Percentiles rank a stretch among this genome's conserved stretches.
Conservation (phyloP, 2,888 invertebrate genomes). For the Neria commutata region DNA sequence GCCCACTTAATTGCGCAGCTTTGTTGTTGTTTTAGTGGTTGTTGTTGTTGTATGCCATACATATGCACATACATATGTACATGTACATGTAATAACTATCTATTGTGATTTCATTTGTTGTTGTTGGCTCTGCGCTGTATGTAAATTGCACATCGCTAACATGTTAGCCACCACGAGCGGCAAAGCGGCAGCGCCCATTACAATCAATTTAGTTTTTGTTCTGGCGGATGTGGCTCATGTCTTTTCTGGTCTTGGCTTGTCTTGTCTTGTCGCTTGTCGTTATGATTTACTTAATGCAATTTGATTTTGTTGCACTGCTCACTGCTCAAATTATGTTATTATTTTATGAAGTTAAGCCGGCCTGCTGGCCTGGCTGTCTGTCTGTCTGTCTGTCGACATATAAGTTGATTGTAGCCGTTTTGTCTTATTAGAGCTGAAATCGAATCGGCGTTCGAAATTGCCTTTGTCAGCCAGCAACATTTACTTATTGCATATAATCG, state of each 20-base stretch:
- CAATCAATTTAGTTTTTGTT: neutral
- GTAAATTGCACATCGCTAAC: conserved; percentile 18
- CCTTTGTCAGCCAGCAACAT: too few species aligned
- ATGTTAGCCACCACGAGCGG: conserved; percentile 2
- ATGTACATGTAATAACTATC: conserved; percentile 16
- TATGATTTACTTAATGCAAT: neutral
- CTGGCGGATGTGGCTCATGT: conserved; percentile 22
- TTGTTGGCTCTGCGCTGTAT: neutral
- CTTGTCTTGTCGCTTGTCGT: neutral
- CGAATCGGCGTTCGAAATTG: too few species aligned
- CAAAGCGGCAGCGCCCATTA: neutral
- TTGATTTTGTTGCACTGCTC: neutral
- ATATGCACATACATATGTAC: too few species aligned
- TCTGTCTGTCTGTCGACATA: too few species aligned
- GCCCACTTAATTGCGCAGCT: conserved; percentile 37
- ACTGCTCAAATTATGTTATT: conserved; percentile 14
- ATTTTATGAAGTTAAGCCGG: conserved; percentile 12
- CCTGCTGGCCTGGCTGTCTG: too few species aligned
- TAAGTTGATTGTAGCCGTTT: too few species aligned
- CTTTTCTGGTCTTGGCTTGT: too few species aligned
- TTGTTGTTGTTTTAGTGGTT: conserved; percentile 33
- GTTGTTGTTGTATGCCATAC: conserved; percentile 34
- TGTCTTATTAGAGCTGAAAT: too few species aligned
- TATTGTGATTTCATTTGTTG: conserved; percentile 11
- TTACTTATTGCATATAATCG: too few species aligned